Conservation (phyloP, 2,113 vertebrate species). For the Lophochroa leadbeateri region DNA sequence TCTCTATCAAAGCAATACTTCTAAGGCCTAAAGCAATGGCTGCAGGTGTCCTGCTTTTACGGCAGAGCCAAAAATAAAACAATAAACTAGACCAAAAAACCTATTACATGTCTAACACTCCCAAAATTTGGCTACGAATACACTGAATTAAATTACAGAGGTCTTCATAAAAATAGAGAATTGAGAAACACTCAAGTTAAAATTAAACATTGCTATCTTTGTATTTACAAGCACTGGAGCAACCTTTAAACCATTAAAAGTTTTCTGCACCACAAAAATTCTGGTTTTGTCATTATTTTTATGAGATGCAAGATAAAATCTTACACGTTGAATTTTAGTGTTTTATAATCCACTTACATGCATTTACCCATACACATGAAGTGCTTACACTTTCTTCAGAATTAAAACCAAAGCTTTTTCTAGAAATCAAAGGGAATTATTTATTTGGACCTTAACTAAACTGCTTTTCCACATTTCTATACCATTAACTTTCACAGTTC, state of each 20-base stretch:
- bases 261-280: constrained; percentile 28
- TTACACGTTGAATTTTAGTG: neutral
- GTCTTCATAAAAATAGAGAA: neutral
- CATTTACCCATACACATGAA: neutral
- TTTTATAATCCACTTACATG: neutral
- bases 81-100: neutral
- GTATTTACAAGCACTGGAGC: neutral
- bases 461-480: constrained; percentile 12
- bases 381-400: neutral
- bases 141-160: neutral
- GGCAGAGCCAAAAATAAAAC: neutral
- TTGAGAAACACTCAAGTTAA: constrained; percentile 3
- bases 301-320: constrained; percentile 25
- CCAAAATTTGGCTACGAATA: neutral
- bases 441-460: neutral
- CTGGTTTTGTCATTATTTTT: constrained; percentile 40
- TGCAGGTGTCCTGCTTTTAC: constrained; percentile 53
- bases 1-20: constrained; percentile 64
- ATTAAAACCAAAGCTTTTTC: neutral
- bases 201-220: constrained; percentile 7
- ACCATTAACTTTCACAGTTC: constrained; percentile 46
- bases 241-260: constrained; percentile 20
- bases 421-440: neutral
- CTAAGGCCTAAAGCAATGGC: constrained; percentile 37
- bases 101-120: neutral